Evolutionary conservation across 2,797 vertebrate species (phyloP).

Genomic region (Natrix natrix): DNA sequence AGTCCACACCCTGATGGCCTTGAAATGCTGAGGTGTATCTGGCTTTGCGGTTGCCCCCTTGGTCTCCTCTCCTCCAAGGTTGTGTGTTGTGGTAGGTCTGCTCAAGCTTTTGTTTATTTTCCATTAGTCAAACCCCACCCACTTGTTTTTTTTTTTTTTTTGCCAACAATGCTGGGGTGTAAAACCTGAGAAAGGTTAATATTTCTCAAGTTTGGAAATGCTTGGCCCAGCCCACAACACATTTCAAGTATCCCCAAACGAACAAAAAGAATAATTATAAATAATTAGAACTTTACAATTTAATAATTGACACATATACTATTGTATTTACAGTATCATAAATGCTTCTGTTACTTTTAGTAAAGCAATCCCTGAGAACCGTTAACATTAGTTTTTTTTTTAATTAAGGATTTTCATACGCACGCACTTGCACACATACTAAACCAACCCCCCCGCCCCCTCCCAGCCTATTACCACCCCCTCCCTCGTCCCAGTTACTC

Average conservation of each 20-base stretch:
- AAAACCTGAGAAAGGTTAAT: constrained; percentile 91
- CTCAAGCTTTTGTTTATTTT: not conserved
- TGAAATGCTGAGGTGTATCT: constrained; percentile 40
- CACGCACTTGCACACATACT: constrained; percentile 39
- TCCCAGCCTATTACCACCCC: not conserved
- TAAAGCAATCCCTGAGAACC: constrained; percentile 99
- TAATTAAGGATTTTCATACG: constrained; percentile 68
- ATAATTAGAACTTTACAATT: constrained; percentile 99
- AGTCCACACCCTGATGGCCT: constrained; percentile 33
- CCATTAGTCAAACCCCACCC: not conserved
- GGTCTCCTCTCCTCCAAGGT: constrained; percentile 27
- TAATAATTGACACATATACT: constrained; percentile 96
- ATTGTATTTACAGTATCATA: constrained; percentile 99
- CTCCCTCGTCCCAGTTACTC: not conserved
- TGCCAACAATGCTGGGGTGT: constrained; percentile 47
- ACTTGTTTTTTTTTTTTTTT: constrained; percentile 29
- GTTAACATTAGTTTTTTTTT: constrained; percentile 80
- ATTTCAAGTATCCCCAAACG: constrained; percentile 80
- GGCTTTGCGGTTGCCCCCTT: constrained; percentile 10
- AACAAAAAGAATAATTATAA: constrained; percentile 83
- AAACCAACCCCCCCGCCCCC: not conserved
- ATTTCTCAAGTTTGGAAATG: constrained; percentile 68
- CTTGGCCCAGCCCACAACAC: constrained; percentile 76
- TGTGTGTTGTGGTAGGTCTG: not conserved
- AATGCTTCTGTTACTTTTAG: constrained; percentile 95